Evolutionary conservation across 2,888 invertebrate genomes (phyloP).

Genomic region (Glaucopsyche alexis): DNA sequence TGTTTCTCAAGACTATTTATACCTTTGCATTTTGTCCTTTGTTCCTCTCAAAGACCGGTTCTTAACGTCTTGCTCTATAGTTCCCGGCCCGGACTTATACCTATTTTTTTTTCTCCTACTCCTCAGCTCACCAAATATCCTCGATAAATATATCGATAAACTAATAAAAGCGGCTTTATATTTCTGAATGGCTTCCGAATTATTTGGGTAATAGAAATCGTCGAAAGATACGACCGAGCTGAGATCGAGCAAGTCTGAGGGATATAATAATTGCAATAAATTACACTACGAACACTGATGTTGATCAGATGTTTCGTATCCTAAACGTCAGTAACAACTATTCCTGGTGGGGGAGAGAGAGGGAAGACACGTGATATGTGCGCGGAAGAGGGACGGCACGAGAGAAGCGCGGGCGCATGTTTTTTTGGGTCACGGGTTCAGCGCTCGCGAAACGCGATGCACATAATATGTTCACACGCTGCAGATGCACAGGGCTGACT

Average conservation of each 20-base stretch:
- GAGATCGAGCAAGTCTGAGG: background rate
- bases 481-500: constrained; percentile 26
- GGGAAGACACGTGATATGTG: background rate
- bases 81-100: background rate
- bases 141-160: background rate
- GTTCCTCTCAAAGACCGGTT: background rate
- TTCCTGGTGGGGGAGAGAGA: constrained; percentile 33
- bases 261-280: constrained; percentile 10
- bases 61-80: background rate
- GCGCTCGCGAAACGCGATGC: constrained; percentile 48
- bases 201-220: background rate
- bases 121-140: background rate
- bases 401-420: constrained; percentile 45
- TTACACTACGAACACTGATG: constrained; percentile 12
- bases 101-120: background rate
- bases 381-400: constrained; percentile 33
- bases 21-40: background rate
- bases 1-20: background rate
- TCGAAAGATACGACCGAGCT: background rate
- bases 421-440: constrained; percentile 55
- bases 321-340: constrained; percentile 32
- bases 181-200: background rate
- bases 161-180: background rate
- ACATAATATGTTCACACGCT: constrained; percentile 31
- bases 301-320: constrained; percentile 31